Evolutionary conservation across 2,888 invertebrate species (phyloP).

Genomic region (Suillia variegata): DNA sequence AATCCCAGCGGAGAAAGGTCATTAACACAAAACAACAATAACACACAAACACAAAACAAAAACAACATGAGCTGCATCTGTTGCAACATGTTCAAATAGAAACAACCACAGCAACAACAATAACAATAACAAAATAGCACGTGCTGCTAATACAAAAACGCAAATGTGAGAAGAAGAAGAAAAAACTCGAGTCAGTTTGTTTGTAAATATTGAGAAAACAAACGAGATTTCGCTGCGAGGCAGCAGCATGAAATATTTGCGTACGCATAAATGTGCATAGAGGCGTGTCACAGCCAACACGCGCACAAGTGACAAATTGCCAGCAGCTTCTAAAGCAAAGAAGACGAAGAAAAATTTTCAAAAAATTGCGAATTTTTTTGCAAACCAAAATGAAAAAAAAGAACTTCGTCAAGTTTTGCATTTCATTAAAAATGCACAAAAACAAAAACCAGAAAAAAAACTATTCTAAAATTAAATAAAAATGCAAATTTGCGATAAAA

Average conservation of each 20-base stretch:
- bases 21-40: too few species aligned
- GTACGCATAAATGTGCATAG: too few species aligned
- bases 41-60: too few species aligned
- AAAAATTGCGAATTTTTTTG: neutral
- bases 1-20: too few species aligned
- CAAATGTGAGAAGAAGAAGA: conserved; percentile 7
- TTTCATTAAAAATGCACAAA: neutral
- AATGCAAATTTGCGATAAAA: conserved; percentile 53
- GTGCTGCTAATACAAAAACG: neutral
- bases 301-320: too few species aligned
- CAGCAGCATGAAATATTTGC: too few species aligned
- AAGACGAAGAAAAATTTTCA: conserved; percentile 4
- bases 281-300: too few species aligned
- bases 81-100: too few species aligned
- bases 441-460: too few species aligned
- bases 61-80: neutral
- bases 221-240: too few species aligned
- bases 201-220: conserved; percentile 19
- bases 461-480: conserved; percentile 18
- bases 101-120: neutral
- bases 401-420: neutral
- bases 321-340: neutral
- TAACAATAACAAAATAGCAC: neutral
- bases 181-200: conserved; percentile 15
- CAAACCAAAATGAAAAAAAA: neutral